Percentiles rank a stretch among this genome's conserved stretches.
These are phyloP conservation scores for Eospalax fontanierii DNA, from an alignment of 2,797 vertebrate genomes.

Conservation along the genomic window DNA sequence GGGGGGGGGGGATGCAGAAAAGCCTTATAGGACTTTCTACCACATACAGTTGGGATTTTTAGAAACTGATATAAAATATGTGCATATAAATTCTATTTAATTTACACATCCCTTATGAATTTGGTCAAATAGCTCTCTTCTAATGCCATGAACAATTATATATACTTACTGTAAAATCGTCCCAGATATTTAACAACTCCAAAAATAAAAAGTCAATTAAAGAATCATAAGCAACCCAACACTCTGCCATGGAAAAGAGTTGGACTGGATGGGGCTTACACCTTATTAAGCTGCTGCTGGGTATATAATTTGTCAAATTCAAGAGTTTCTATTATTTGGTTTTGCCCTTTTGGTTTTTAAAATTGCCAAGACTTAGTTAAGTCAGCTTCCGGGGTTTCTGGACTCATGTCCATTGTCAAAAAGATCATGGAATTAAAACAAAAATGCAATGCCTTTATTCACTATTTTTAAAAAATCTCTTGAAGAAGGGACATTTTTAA, in stretches of 20 bases:
- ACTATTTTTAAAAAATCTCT: neutral
- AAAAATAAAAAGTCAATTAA: conserved; percentile 71
- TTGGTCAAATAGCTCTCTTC: conserved; percentile 75
- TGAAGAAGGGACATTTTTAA: neutral
- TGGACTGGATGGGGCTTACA: conserved; percentile 64
- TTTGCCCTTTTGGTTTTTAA: conserved; percentile 66
- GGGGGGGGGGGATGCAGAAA: neutral
- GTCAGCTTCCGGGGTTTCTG: neutral
- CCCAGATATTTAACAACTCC: conserved; percentile 85
- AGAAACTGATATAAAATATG: conserved; percentile 31
- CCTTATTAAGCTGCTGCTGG: conserved; percentile 72
- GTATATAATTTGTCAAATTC: conserved; percentile 54
- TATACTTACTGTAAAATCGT: conserved; percentile 67
- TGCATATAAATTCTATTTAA: conserved; percentile 57
- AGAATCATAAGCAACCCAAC: conserved; percentile 84
- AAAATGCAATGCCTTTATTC: neutral
- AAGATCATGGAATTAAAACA: conserved; percentile 24
- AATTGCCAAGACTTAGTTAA: conserved; percentile 21
- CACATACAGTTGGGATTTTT: neutral
- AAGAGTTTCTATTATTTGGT: neutral
- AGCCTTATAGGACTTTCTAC: neutral
- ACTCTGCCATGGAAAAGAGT: conserved; percentile 68
- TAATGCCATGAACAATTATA: conserved; percentile 75
- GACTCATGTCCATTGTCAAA: neutral
- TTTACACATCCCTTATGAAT: conserved; percentile 63